Evolutionary conservation across 2,797 vertebrate genomes (phyloP).

Genomic region (Euthynnus affinis): DNA sequence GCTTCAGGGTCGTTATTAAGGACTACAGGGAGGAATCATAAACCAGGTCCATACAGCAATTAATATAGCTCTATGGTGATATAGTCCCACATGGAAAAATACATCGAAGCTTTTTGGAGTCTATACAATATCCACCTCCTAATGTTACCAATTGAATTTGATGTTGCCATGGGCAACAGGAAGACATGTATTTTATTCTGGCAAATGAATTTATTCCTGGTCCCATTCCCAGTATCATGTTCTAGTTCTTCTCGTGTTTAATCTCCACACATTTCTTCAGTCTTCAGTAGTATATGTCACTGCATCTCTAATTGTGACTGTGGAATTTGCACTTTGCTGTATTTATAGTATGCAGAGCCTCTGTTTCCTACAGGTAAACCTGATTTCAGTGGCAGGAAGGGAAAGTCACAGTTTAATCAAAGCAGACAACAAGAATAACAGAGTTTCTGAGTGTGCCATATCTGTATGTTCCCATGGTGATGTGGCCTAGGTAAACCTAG

Average conservation of each 20-base stretch:
- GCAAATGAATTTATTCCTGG: slow-evolving; percentile 9
- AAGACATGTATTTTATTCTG: neutral
- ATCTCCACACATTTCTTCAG: slow-evolving; percentile 8
- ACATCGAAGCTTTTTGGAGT: slow-evolving; percentile 3
- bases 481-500: neutral
- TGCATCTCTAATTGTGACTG: slow-evolving; percentile 12
- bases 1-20: slow-evolving; percentile 45
- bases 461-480: slow-evolving; percentile 9
- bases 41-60: slow-evolving; percentile 51
- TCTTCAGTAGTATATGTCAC: slow-evolving; percentile 8
- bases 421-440: slow-evolving; percentile 10
- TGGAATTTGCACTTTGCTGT: slow-evolving; percentile 4
- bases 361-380: slow-evolving; percentile 10
- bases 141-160: slow-evolving; percentile 2
- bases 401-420: slow-evolving; percentile 20
- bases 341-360: slow-evolving; percentile 6
- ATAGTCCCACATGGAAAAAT: slow-evolving; percentile 24
- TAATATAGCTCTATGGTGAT: slow-evolving; percentile 39
- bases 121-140: slow-evolving; percentile 1
- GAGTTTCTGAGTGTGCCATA: neutral
- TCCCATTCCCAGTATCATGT: slow-evolving; percentile 6
- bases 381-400: neutral
- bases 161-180: slow-evolving; percentile 16
- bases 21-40: slow-evolving; percentile 47
- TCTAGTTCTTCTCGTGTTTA: slow-evolving; percentile 15